A percentile compares a stretch with the other conserved stretches of the same genome.
phyloP scores from a whole-genome alignment of 2,888 invertebrate genomes.

The Pharmacophagus antenor region DNA sequence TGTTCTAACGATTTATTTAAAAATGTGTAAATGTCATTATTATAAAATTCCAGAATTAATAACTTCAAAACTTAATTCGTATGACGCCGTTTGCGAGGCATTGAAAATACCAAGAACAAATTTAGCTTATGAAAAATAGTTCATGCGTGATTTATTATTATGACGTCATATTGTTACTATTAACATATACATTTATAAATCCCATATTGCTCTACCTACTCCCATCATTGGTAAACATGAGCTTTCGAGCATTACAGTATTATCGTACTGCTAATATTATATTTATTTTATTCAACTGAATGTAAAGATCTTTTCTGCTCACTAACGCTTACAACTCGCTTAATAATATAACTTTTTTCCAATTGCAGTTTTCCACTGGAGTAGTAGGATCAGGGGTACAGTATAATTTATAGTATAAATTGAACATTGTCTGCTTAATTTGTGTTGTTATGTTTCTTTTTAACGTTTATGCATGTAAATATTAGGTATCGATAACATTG shows the following conservation, averaged over 20 bases:
- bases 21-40: too few relatives aligned
- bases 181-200: too few relatives aligned
- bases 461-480: background rate
- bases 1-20: too few relatives aligned
- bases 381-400: conserved; percentile 62
- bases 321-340: conserved; percentile 6
- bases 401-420: conserved; percentile 60
- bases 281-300: background rate
- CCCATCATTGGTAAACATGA: too few relatives aligned
- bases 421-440: conserved; percentile 28
- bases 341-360: conserved; percentile 34
- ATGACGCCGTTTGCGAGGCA: too few relatives aligned
- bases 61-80: too few relatives aligned
- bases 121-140: too few relatives aligned
- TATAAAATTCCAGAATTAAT: too few relatives aligned
- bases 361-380: conserved; percentile 62
- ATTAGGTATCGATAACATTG: background rate
- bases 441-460: background rate
- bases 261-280: background rate
- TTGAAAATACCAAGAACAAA: too few relatives aligned
- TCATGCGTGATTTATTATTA: too few relatives aligned
- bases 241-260: background rate
- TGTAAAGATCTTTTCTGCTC: background rate
- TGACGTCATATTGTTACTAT: too few relatives aligned
- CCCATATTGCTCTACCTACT: too few relatives aligned